Conservation (phyloP, 2,113 vertebrate genomes). For the Thalassoma bifasciatum region DNA sequence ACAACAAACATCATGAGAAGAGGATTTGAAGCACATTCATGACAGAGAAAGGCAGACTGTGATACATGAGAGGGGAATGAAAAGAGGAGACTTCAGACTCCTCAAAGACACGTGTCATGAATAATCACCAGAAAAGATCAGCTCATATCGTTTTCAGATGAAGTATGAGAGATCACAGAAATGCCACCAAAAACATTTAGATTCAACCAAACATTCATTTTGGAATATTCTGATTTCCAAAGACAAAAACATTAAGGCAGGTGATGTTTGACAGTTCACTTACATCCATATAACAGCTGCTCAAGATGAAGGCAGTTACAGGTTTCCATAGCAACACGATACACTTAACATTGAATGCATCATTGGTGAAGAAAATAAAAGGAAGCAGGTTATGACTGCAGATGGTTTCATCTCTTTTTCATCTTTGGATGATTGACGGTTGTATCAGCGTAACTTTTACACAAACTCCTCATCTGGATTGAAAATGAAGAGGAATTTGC, state of each 20-base stretch:
- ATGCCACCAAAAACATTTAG: not conserved
- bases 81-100: not conserved
- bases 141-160: not conserved
- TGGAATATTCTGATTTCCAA: not conserved
- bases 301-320: conserved; percentile 54
- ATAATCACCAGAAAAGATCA: not conserved
- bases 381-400: not conserved
- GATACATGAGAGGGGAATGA: not conserved
- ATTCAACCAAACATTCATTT: not conserved
- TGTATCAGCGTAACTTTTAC: not conserved
- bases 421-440: conserved; percentile 16
- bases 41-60: conserved; percentile 19
- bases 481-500: not conserved
- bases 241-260: conserved; percentile 41
- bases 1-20: not conserved
- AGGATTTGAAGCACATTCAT: not conserved
- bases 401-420: not conserved
- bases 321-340: conserved; percentile 19
- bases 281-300: conserved; percentile 13
- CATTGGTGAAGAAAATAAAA: not conserved
- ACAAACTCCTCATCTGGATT: not conserved
- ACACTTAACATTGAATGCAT: conserved; percentile 15
- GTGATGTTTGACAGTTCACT: not conserved
- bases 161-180: not conserved
- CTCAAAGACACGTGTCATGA: not conserved